Evolutionary conservation across 2,797 vertebrate genomes (phyloP).

Genomic region (Hapalemur alaotrensis): DNA sequence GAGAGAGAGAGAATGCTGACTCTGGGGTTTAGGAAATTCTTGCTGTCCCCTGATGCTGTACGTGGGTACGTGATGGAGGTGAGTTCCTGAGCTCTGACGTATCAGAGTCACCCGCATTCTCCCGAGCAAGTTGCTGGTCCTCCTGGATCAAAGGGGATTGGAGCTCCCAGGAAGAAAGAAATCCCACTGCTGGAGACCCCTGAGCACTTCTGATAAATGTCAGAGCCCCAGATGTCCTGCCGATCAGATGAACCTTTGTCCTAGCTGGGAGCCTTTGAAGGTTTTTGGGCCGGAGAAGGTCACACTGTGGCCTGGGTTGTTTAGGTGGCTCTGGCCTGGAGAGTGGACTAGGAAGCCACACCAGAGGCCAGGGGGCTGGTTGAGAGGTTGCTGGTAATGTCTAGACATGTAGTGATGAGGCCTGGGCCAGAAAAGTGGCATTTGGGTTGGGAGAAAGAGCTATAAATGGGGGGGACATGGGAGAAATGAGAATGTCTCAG

Average conservation of each 20-base stretch:
- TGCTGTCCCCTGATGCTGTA: too few relatives aligned
- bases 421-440: background rate
- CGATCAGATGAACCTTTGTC: background rate
- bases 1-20: background rate
- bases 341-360: background rate
- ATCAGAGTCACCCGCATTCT: background rate
- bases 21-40: background rate
- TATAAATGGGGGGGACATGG: too few relatives aligned
- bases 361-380: background rate
- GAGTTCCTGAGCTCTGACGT: too few relatives aligned
- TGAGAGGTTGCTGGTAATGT: background rate
- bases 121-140: background rate
- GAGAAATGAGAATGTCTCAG: background rate
- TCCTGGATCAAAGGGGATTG: background rate
- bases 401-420: background rate
- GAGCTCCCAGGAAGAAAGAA: background rate
- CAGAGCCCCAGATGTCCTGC: background rate
- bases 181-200: background rate
- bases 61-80: background rate
- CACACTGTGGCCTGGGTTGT: rapidly evolving
- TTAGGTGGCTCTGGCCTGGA: background rate
- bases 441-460: background rate
- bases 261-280: background rate
- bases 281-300: background rate
- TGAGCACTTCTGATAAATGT: background rate